Percentiles rank a stretch among this genome's conserved stretches.
These are phyloP conservation scores for Chrysodeixis includens DNA, from an alignment of 2,888 invertebrate species.

Conservation along the genomic window DNA sequence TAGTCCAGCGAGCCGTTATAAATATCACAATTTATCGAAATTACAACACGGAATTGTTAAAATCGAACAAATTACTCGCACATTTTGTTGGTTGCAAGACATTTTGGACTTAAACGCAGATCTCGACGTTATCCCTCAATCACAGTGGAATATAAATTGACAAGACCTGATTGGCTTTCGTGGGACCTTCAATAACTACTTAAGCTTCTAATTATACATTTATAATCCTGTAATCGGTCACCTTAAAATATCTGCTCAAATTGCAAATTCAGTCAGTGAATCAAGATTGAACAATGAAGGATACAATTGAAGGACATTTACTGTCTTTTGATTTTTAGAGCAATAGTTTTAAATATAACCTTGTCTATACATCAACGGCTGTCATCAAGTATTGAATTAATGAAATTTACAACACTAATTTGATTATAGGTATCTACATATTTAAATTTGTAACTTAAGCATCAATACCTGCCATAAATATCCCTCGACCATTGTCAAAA, in stretches of 20 bases:
- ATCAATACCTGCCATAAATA: too few species aligned
- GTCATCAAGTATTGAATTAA: too few species aligned
- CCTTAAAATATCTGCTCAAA: constrained; percentile 48
- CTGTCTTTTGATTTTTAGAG: too few species aligned
- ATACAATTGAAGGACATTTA: too few species aligned
- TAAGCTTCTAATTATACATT: constrained; percentile 77
- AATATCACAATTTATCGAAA: constrained; percentile 48
- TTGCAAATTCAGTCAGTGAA: constrained; percentile 27
- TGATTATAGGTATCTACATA: too few species aligned
- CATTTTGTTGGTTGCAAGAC: constrained; percentile 33
- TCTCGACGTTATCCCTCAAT: constrained; percentile 38
- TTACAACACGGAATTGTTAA: constrained; percentile 41
- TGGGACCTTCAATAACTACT: constrained; percentile 69
- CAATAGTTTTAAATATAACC: too few species aligned
- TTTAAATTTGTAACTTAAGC: too few species aligned
- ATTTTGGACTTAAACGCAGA: constrained; percentile 14
- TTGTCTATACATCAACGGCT: too few species aligned
- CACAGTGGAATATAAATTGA: constrained; percentile 64
- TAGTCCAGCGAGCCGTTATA: constrained; percentile 43
- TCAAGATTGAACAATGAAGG: too few species aligned
- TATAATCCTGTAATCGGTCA: constrained; percentile 63
- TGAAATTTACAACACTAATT: too few species aligned
- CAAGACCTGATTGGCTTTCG: constrained; percentile 54
- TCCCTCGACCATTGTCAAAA: background rate
- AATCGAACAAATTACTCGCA: constrained; percentile 35